Evolutionary conservation across 2,113 vertebrate species (phyloP).

Genomic region (Colaptes auratus): DNA sequence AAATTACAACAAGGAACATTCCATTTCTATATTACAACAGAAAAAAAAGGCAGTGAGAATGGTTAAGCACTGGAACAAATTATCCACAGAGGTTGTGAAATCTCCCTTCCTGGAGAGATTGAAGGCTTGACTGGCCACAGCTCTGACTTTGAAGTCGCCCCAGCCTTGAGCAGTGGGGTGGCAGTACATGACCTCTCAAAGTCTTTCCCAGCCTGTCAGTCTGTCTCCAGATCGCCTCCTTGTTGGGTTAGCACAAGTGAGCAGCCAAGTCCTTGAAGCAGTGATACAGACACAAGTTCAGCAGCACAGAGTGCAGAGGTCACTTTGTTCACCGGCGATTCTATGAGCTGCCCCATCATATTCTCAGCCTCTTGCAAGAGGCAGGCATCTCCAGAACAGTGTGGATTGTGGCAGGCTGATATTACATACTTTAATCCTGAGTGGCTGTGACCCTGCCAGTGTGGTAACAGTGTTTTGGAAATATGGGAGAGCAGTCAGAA

Average conservation of each 20-base stretch:
- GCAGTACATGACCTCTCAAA: neutral
- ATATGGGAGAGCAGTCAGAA: neutral
- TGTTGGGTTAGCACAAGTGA: neutral
- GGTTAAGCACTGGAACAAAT: slow-evolving; percentile 19
- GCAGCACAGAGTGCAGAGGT: neutral
- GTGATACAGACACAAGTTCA: neutral
- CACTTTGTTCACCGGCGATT: neutral
- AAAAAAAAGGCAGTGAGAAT: neutral
- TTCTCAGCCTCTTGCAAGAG: neutral
- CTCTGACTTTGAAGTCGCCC: slow-evolving; percentile 43
- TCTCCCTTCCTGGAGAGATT: slow-evolving; percentile 17
- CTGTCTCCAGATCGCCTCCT: neutral
- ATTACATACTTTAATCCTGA: neutral
- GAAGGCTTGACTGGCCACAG: neutral
- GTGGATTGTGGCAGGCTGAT: neutral
- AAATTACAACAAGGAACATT: slow-evolving; percentile 27
- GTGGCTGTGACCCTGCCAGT: neutral
- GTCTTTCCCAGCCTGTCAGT: neutral
- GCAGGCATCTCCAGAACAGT: neutral
- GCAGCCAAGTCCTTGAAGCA: neutral
- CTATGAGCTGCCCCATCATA: neutral
- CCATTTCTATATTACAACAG: neutral
- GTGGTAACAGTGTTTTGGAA: neutral
- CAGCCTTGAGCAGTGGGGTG: neutral
- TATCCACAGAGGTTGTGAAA: slow-evolving; percentile 45